phyloP scores from a whole-genome alignment of 2,113 vertebrate genomes.

The Eonycteris spelaea region DNA sequence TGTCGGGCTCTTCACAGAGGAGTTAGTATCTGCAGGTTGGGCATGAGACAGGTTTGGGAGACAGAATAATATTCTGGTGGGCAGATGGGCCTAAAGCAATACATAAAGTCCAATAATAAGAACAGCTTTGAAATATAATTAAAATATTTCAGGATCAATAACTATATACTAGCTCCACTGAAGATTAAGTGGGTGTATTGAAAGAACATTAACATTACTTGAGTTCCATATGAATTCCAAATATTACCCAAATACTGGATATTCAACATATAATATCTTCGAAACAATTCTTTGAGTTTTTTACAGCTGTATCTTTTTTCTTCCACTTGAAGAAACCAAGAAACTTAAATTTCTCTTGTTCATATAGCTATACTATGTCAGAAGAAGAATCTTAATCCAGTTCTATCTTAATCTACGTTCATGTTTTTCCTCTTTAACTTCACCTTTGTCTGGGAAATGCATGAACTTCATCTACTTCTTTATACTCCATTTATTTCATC shows the following conservation, averaged over 20 bases:
- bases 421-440: not conserved
- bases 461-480: not conserved
- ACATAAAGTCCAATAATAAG: not conserved
- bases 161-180: not conserved
- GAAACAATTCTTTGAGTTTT: not conserved
- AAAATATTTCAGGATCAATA: not conserved
- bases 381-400: not conserved
- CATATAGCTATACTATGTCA: not conserved
- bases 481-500: not conserved
- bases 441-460: not conserved
- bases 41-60: not conserved
- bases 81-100: not conserved
- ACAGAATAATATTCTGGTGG: not conserved
- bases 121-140: not conserved
- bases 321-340: not conserved
- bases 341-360: not conserved
- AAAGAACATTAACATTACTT: not conserved
- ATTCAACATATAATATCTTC: not conserved
- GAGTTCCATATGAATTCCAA: not conserved
- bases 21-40: not conserved
- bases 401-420: not conserved
- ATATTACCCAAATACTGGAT: not conserved
- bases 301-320: not conserved
- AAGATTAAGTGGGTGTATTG: not conserved
- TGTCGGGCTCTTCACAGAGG: not conserved